These are phyloP conservation scores for Drosophila bocqueti DNA, from an alignment of 1,140 invertebrate species.

Conservation along the genomic window DNA sequence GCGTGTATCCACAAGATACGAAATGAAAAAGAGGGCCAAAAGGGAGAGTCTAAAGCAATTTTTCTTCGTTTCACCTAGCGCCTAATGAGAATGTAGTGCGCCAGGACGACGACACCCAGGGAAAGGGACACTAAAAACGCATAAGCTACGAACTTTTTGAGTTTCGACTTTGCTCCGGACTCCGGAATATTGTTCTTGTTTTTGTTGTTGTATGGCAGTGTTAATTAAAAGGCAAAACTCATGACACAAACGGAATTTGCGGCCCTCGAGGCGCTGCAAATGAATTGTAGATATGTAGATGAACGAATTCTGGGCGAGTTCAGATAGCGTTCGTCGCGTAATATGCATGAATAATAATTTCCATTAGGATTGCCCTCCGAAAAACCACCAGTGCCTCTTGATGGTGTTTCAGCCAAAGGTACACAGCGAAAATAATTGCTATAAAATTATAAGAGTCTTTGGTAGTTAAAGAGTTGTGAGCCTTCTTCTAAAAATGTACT, in stretches of 20 bases:
- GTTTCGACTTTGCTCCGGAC: conserved; percentile 27
- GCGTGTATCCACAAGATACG: conserved; percentile 55
- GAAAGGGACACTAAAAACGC: conserved; percentile 57
- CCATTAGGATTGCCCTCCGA: conserved; percentile 54
- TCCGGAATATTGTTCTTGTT: conserved; percentile 10
- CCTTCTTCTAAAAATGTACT: neutral
- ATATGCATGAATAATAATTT: conserved; percentile 73
- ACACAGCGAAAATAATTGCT: conserved; percentile 11
- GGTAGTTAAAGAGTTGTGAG: neutral
- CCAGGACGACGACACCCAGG: conserved; percentile 36
- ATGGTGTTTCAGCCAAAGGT: neutral
- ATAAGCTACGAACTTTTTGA: conserved; percentile 67
- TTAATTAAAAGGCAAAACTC: conserved; percentile 71
- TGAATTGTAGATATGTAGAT: conserved; percentile 59
- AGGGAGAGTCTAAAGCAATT: conserved; percentile 66
- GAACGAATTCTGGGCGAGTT: conserved; percentile 33
- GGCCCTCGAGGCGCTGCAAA: conserved; percentile 30
- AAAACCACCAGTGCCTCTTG: conserved; percentile 7
- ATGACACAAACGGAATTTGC: conserved; percentile 54
- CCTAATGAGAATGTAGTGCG: conserved; percentile 76
- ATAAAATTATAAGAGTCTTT: neutral
- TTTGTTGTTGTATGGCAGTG: conserved; percentile 15
- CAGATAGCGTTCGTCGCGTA: conserved; percentile 47
- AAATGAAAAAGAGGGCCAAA: conserved; percentile 44
- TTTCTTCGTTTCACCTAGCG: conserved; percentile 64